Conservation (phyloP, 2,113 vertebrate genomes). For the Mustela lutreola region DNA sequence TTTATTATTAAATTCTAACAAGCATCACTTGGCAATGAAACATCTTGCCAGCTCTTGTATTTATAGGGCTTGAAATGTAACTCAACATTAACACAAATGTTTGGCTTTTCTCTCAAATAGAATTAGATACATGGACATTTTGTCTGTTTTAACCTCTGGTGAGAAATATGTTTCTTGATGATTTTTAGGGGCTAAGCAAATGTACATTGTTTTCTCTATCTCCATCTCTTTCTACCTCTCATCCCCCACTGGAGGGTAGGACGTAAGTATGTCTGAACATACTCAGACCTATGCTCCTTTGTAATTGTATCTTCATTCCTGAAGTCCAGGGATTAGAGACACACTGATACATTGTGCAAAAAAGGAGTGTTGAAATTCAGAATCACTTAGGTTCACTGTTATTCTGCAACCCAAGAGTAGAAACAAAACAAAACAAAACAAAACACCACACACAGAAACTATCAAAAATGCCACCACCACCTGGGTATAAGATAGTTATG, state of each 20-base stretch:
- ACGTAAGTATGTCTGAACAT: background rate
- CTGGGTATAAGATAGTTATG: background rate
- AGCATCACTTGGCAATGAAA: background rate
- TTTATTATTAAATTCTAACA: conserved; percentile 43
- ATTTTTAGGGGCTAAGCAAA: background rate
- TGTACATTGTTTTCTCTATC: background rate
- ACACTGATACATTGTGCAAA: background rate
- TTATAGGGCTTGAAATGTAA: background rate
- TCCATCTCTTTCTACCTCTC: background rate
- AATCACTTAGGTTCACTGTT: background rate
- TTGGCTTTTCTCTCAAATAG: background rate
- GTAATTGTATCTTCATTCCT: background rate
- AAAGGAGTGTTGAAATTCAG: background rate
- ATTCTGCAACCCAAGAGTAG: background rate
- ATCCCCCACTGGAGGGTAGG: background rate
- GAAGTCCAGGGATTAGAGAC: background rate
- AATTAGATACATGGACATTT: background rate
- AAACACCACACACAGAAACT: background rate
- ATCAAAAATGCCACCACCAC: background rate
- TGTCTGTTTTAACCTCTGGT: background rate
- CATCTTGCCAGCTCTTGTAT: background rate
- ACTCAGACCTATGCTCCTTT: background rate
- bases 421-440: background rate
- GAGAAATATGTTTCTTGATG: background rate
- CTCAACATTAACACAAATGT: background rate